These are phyloP conservation scores for Beris morrisii DNA, from an alignment of 2,888 invertebrate species.

Conservation along the genomic window DNA sequence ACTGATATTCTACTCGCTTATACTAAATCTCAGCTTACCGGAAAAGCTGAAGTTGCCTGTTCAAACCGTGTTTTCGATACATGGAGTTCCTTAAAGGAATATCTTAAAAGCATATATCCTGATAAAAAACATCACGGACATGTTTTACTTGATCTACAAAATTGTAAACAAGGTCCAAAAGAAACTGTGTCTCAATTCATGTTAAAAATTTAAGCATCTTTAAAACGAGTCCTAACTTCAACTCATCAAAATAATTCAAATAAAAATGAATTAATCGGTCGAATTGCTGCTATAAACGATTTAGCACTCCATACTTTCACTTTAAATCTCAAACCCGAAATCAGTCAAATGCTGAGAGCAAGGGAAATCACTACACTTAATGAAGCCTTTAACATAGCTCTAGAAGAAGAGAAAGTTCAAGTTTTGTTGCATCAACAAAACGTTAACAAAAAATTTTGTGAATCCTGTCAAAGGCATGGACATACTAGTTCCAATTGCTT, in stretches of 20 bases:
- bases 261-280: constrained; percentile 17
- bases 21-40: constrained; percentile 24
- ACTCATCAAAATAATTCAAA: constrained; percentile 20
- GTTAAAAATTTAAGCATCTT: constrained; percentile 16
- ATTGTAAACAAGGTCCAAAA: constrained; percentile 19
- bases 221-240: constrained; percentile 15
- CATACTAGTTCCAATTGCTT: no score
- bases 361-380: constrained; percentile 20
- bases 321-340: constrained; percentile 21
- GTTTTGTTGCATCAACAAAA: no score
- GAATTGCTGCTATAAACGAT: constrained; percentile 31
- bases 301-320: constrained; percentile 30
- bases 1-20: constrained; percentile 9
- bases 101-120: constrained; percentile 24
- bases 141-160: constrained; percentile 23
- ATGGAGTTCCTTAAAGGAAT: constrained; percentile 23
- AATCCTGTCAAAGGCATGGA: no score
- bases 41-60: constrained; percentile 30
- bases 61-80: constrained; percentile 21
- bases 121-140: constrained; percentile 30
- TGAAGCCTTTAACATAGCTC: constrained; percentile 27
- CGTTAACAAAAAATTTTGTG: no score
- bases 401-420: constrained; percentile 30
- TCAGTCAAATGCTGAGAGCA: constrained; percentile 30
- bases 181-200: constrained; percentile 28